These are phyloP conservation scores for Zophobas atratus DNA, from an alignment of 1,140 invertebrate species.

Conservation along the genomic window DNA sequence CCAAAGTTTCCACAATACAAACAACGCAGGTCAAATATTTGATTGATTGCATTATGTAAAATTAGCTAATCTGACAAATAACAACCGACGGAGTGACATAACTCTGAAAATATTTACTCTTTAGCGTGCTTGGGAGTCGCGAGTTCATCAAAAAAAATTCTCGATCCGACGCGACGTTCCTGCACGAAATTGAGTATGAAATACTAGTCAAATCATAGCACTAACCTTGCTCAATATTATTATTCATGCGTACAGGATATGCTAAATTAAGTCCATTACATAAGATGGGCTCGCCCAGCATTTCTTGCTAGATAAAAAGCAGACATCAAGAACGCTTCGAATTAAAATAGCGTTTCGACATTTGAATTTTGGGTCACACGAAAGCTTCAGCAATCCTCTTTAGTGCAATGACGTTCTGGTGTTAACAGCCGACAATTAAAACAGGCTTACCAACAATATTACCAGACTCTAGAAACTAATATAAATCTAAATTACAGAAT, in stretches of 20 bases:
- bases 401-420: background rate
- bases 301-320: background rate
- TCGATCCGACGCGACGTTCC: background rate
- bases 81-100: background rate
- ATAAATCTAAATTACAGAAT: slow-evolving; percentile 47
- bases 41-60: background rate
- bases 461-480: background rate
- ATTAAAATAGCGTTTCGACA: slow-evolving; percentile 14
- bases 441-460: slow-evolving; percentile 37
- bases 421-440: slow-evolving; percentile 26
- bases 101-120: slow-evolving; percentile 1
- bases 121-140: background rate
- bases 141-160: slow-evolving; percentile 14
- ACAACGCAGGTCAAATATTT: background rate
- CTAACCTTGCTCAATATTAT: slow-evolving; percentile 49
- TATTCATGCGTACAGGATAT: slow-evolving; percentile 50
- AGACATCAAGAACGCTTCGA: background rate
- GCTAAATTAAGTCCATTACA: slow-evolving; percentile 45
- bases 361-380: slow-evolving; percentile 35
- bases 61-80: slow-evolving; percentile 8
- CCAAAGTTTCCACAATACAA: background rate
- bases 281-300: slow-evolving; percentile 21
- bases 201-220: slow-evolving; percentile 25
- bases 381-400: slow-evolving; percentile 29
- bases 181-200: slow-evolving; percentile 36